These are phyloP conservation scores for Cryptotis parvus DNA, from an alignment of 2,113 vertebrate species.

Conservation along the genomic window DNA sequence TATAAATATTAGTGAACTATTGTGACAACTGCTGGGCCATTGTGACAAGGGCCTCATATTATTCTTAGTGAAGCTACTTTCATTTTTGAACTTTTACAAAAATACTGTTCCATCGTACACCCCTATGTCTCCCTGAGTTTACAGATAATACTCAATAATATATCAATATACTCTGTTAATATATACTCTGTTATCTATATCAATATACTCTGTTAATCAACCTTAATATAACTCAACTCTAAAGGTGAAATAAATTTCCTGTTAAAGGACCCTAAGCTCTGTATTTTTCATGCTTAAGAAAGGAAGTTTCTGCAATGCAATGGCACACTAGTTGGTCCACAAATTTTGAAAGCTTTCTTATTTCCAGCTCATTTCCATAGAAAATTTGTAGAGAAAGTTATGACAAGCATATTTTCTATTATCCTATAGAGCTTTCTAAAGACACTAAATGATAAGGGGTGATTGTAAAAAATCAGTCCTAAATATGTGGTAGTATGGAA, in stretches of 20 bases:
- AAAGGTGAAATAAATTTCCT: neutral
- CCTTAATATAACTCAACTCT: neutral
- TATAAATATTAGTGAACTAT: neutral
- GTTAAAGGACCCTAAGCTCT: constrained; percentile 26
- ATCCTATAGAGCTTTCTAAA: neutral
- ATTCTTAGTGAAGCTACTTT: neutral
- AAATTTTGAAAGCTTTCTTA: neutral
- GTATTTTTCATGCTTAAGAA: neutral
- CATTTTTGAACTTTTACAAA: constrained; percentile 23
- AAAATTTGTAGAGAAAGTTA: neutral
- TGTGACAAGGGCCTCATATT: neutral
- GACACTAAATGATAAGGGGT: neutral
- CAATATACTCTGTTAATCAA: neutral
- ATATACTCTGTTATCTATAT: no score
- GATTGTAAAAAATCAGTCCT: neutral
- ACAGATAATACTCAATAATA: neutral
- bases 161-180: neutral
- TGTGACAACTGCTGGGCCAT: neutral
- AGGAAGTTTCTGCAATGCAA: neutral
- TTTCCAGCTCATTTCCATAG: neutral
- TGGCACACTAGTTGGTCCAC: neutral
- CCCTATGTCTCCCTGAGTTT: neutral
- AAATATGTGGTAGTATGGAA: neutral
- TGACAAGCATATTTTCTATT: constrained; percentile 30
- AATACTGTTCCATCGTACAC: neutral